Conservation (phyloP, 2,113 vertebrate species). For the Hypomesus transpacificus region DNA sequence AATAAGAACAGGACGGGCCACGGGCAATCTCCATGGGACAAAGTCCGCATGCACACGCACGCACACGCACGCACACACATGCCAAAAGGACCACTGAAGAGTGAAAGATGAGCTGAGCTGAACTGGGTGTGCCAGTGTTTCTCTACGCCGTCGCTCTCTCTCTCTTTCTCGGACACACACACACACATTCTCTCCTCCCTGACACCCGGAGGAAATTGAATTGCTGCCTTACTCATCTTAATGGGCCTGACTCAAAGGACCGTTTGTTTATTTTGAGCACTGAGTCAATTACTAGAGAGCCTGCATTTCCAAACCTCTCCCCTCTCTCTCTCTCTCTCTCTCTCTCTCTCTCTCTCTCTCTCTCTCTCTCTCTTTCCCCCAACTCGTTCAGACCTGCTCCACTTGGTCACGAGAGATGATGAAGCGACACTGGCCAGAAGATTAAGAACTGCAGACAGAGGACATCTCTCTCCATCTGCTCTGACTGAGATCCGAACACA, state of each 20-base stretch:
- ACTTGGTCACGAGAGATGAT: too few species aligned
- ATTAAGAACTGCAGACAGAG: too few species aligned
- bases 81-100: background rate
- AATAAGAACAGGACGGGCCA: too few species aligned
- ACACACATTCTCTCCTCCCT: background rate
- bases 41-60: background rate
- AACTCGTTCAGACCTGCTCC: background rate
- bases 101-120: constrained; percentile 3
- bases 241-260: constrained; percentile 19
- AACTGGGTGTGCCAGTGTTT: background rate
- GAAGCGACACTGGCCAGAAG: too few species aligned
- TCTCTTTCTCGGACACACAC: background rate
- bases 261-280: constrained; percentile 14
- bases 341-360: background rate
- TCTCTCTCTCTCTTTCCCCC: background rate
- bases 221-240: constrained; percentile 25
- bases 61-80: constrained; percentile 6
- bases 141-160: background rate
- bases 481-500: too few species aligned
- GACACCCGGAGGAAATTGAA: constrained; percentile 20
- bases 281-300: background rate
- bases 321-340: background rate
- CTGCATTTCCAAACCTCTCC: background rate
- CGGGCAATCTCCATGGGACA: too few species aligned
- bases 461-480: too few species aligned